phyloP scores from a whole-genome alignment of 1,140 invertebrate genomes.

The Protaetia brevitarsis region DNA sequence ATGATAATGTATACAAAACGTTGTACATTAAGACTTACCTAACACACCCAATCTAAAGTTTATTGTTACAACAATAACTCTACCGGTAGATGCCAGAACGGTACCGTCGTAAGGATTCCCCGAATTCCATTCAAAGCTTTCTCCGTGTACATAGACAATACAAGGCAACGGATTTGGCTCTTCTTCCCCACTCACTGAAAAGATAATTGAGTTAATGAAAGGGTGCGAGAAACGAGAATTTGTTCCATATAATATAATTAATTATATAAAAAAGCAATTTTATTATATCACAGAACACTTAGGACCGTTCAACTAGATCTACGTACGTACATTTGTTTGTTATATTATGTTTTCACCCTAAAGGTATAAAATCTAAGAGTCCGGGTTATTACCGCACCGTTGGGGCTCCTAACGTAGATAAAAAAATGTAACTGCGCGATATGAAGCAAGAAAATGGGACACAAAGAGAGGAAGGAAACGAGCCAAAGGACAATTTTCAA shows the following conservation, averaged over 20 bases:
- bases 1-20: no score
- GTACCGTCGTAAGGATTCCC: slow-evolving; percentile 94
- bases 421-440: neutral
- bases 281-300: no score
- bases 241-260: neutral
- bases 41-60: slow-evolving; percentile 96
- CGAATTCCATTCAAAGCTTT: slow-evolving; percentile 91
- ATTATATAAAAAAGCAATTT: neutral
- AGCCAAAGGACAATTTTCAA: neutral
- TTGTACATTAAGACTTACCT: slow-evolving; percentile 62
- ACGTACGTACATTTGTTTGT: neutral
- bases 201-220: slow-evolving; percentile 2
- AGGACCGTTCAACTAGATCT: neutral
- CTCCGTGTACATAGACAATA: slow-evolving; percentile 90
- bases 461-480: neutral
- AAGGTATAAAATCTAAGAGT: neutral
- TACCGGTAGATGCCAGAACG: slow-evolving; percentile 82
- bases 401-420: neutral
- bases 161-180: slow-evolving; percentile 57
- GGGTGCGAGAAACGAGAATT: neutral
- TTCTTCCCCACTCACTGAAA: slow-evolving; percentile 45
- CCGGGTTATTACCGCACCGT: neutral
- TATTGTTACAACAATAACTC: slow-evolving; percentile 93
- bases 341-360: neutral
- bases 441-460: neutral